Evolutionary conservation across 2,113 vertebrate species (phyloP), one percentile per base, ranked within the genome.

Genomic region (Piliocolobus tephrosceles): DNA sequence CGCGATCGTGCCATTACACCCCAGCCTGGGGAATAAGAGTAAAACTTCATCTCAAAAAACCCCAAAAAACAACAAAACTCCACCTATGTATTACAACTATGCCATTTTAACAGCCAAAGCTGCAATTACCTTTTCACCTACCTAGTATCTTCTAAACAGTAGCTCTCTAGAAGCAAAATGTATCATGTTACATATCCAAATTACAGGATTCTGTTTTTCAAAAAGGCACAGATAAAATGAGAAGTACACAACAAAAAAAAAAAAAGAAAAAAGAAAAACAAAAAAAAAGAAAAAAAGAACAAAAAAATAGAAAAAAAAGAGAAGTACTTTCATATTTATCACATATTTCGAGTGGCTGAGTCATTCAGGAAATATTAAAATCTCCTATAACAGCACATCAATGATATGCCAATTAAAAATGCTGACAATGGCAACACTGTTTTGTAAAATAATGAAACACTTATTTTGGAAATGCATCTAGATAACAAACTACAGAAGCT

Each of bases 371-470:
- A 89, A 96, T 43, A 91, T 78, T 87, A 98, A 73, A 70, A 96
- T 95, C 96, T 97, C 94, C 96, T 96, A 38, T 35, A 96, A 96
- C 57, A 97, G 95, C 93, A 98, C 52, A 97, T 72, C 58, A 96
- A 95, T 90, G 93, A 87, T 76, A 97, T 98, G 97, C 94, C 97
- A 97, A 98, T 78, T 98, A 98, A 96, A 98, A 98, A 98, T 57
- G 73, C 32, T 98, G 97, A 98, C 78, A 98, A 97, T 70, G 93
- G 91, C 40, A 97, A 91, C 95, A 97, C 50, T 98, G 93, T 97
- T 98, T 97, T 78, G 85, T 52, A 97, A 93, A 88, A 96, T 91
- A 95, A 97, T 4, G n/a, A 90, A 95, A 52, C 17, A 76, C 52
- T 90, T 88, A 91, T 47, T 96, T 64, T 70, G 47, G 22, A 97